Base-by-base conservation (phyloP, 1,140 invertebrate species). In the Anadara kagoshimensis region DNA sequence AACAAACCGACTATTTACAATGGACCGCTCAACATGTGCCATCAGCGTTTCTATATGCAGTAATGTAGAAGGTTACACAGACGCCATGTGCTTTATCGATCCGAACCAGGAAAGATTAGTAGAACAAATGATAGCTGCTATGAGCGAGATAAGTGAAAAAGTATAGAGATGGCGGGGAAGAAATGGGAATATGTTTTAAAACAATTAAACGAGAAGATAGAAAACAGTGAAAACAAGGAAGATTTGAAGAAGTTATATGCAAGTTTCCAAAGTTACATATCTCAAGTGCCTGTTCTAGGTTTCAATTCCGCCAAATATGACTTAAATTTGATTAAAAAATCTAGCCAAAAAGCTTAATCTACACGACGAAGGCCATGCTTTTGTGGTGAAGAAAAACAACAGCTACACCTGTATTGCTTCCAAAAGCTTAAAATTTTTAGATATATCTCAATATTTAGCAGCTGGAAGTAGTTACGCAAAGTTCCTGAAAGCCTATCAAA, bases 401-500 rank as follows among this genome's bases (percentile, higher is more conserved):
- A 20, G 20, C 0, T 73, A 75, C 47, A 51, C 65, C 16, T 78
- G 77, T 78, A 16, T 45, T 63, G 5, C 68, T 7, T 7, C 29
- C 29, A 7, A 7, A 22, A 43, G 76, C 77, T 26, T 12, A 47
- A 59, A 24, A 53, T 72, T 71, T 47, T 24, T 72, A 10, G 76
- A 78, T 41, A 73, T 76, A 10, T 53, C 62, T 7, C 51, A 69
- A 20, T 81, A 65, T 53, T 45, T 80, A 11, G 70, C 80, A n/a
- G 76, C 82, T 0, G 76, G 76, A 43, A 56, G 62, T 10, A 29
- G 16, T 5, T 80, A 78, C 24, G 22, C 53, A 12, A 45, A 69
- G 24, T 82, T 78, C 58, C 45, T 80, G 7, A 78, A 73, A 22
- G 76, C 82, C 1, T 81, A 68, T 49, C 57, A 73, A 1, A 68